Percentiles rank a stretch among this genome's conserved stretches.
Conservation (phyloP, 1,140 invertebrate species). For the Alviniconcha marisindica region DNA sequence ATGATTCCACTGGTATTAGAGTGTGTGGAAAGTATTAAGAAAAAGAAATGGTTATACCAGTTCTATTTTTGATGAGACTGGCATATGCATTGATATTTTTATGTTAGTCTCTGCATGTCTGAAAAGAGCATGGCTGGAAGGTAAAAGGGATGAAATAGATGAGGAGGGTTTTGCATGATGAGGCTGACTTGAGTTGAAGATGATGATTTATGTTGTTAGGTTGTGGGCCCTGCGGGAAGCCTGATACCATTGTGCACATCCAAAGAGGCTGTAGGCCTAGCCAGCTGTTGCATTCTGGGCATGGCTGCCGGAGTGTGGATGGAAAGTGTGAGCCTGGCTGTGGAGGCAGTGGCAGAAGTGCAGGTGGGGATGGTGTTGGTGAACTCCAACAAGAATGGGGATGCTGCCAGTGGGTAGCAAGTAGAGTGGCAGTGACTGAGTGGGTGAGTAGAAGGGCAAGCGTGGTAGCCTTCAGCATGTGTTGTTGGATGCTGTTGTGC, state of each 20-base stretch:
- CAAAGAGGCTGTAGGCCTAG: constrained; percentile 80
- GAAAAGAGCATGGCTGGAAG: no score
- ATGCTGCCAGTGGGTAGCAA: constrained; percentile 77
- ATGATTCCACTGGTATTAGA: no score
- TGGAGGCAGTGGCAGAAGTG: constrained; percentile 79
- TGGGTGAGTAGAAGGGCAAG: constrained; percentile 74
- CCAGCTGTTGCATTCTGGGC: constrained; percentile 79
- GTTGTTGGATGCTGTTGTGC: no score
- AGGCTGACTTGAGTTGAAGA: no score
- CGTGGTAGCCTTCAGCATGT: no score
- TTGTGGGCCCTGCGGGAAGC: constrained; percentile 77
- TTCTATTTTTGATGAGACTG: no score
- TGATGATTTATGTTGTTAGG: constrained; percentile 49
- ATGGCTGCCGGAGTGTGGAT: constrained; percentile 79
- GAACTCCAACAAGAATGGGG: constrained; percentile 79
- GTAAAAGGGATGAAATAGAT: no score
- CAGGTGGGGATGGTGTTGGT: constrained; percentile 80
- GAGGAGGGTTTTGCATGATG: no score
- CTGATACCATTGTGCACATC: constrained; percentile 80
- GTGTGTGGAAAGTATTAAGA: no score
- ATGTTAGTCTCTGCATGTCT: no score
- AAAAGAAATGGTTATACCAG: no score
- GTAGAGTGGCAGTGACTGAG: constrained; percentile 77
- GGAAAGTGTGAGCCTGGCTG: constrained; percentile 78
- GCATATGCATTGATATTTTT: no score